Evolutionary conservation across 1,140 invertebrate genomes (phyloP).

Genomic region (Diorhabda carinulata): DNA sequence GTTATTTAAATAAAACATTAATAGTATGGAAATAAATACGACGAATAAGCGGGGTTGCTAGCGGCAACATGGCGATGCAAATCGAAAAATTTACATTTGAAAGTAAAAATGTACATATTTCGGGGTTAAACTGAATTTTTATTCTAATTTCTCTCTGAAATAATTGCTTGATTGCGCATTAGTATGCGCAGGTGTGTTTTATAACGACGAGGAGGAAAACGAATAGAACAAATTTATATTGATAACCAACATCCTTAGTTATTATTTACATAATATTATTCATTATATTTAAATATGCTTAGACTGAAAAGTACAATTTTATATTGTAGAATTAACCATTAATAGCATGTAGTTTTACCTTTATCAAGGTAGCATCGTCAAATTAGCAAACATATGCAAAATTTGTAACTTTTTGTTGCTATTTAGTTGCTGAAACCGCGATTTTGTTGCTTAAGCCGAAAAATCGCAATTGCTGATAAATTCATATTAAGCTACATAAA

Average conservation of each 20-base stretch:
- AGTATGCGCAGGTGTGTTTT: slow-evolving; percentile 1
- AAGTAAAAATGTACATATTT: slow-evolving; percentile 3
- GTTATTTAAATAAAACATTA: slow-evolving; percentile 3
- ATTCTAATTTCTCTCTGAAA: slow-evolving; percentile 3
- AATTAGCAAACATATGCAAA: too few species aligned
- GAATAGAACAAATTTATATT: not conserved
- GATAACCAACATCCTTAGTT: not conserved
- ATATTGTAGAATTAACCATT: too few species aligned
- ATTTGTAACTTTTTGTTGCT: too few species aligned
- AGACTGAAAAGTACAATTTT: not conserved
- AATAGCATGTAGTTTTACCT: too few species aligned
- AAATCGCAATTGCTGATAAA: too few species aligned
- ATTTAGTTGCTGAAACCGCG: too few species aligned
- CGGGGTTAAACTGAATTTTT: slow-evolving; percentile 2
- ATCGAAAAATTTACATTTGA: slow-evolving; percentile 3
- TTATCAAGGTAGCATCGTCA: too few species aligned
- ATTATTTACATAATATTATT: slow-evolving; percentile 3
- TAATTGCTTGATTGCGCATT: slow-evolving; percentile 2
- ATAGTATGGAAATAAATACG: slow-evolving; percentile 3
- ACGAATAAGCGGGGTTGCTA: slow-evolving; percentile 1
- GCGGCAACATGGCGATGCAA: not conserved
- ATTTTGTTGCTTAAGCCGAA: too few species aligned
- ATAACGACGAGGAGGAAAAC: not conserved
- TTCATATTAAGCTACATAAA: too few species aligned
- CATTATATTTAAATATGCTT: not conserved